Base-by-base conservation (phyloP, 1,140 invertebrate genomes). In the Aphelinus certus region DNA sequence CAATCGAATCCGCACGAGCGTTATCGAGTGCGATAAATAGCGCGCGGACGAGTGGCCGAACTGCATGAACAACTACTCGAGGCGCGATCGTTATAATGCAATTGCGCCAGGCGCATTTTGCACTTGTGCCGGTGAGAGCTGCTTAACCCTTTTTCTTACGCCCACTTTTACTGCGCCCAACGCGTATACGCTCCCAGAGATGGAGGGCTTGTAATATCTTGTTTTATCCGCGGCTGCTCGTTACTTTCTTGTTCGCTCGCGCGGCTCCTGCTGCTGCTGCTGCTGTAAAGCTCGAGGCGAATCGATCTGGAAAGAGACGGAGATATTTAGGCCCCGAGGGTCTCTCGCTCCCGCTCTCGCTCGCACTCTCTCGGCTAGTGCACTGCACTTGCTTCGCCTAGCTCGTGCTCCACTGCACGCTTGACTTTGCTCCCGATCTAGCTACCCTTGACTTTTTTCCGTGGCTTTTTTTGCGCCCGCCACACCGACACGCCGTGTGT, bases 31-130 rank as follows among this genome's bases (percentile, higher is more conserved):
- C 71, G 63, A 68, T 57, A 79, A 79, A 76, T 62, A 26, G 26
- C 26, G 58, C 26, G 47, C 62, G 53, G 49, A 68, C 76, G 61
- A 53, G 58, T 74, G 78, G 73, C 71, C 60, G 61, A 53, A 73
- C 55, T 72, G 76, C 62, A 69, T 72, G 65, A 56, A 56, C 76
- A 71, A 75, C 78, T 78, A 80, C 3, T 42, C 9, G n/a, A n/a
- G 1, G 6, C 4, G 10, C 61, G 62, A 62, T 70, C 58, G 58
- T 7, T 70, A 48, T 61, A 61, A 61, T 61, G 57, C 43, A 58
- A 42, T 58, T 4, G 57, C 10, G 57, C 7, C 26, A 6, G 58
- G 42, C 47, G 51, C 58, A 60, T 61, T 61, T 9, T 3, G 46
- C 57, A 49, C 45, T 9, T 56, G 47, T 42, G 53, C 42, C 58